phyloP scores from a whole-genome alignment of 1,140 invertebrate species.

The Steinernema feltiae region DNA sequence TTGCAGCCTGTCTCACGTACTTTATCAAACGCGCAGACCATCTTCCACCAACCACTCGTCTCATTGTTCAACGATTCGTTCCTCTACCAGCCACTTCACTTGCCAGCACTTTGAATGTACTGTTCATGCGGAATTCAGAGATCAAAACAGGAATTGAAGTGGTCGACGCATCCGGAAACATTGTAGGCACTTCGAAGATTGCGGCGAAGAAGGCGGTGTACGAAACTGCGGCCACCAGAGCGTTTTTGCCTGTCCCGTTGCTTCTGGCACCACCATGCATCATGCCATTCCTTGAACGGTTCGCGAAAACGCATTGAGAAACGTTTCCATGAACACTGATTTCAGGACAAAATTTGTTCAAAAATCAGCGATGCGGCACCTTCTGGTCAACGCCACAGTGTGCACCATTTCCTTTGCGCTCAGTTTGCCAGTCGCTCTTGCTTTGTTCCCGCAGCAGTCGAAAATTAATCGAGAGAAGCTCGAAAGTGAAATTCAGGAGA shows the following conservation, averaged over 20 bases:
- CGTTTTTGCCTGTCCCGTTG: slow-evolving; percentile 49
- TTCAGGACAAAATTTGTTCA: slow-evolving; percentile 42
- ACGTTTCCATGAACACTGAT: slow-evolving; percentile 1
- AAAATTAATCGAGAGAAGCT: slow-evolving; percentile 39
- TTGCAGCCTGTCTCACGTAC: slow-evolving; percentile 56
- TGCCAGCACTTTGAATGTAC: slow-evolving; percentile 61
- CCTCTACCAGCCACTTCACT: slow-evolving; percentile 62
- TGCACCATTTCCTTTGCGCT: slow-evolving; percentile 49
- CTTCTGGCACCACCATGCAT: slow-evolving; percentile 47
- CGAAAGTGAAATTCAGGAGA: slow-evolving; percentile 56
- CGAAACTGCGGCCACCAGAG: slow-evolving; percentile 47
- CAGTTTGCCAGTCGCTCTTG: slow-evolving; percentile 45
- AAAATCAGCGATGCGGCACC: slow-evolving; percentile 32
- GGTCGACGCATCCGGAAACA: slow-evolving; percentile 58
- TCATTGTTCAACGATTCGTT: slow-evolving; percentile 62
- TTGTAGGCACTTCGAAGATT: slow-evolving; percentile 61
- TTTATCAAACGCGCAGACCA: slow-evolving; percentile 59
- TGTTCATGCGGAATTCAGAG: slow-evolving; percentile 63
- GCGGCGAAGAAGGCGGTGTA: slow-evolving; percentile 59
- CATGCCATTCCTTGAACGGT: slow-evolving; percentile 53
- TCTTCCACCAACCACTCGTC: slow-evolving; percentile 57
- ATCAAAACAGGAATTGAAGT: slow-evolving; percentile 62
- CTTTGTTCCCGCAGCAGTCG: slow-evolving; percentile 49
- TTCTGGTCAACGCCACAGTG: slow-evolving; percentile 48
- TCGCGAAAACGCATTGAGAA: background rate